phyloP scores from a whole-genome alignment of 2,888 invertebrate species.

The Nemotelus nigrinus region DNA sequence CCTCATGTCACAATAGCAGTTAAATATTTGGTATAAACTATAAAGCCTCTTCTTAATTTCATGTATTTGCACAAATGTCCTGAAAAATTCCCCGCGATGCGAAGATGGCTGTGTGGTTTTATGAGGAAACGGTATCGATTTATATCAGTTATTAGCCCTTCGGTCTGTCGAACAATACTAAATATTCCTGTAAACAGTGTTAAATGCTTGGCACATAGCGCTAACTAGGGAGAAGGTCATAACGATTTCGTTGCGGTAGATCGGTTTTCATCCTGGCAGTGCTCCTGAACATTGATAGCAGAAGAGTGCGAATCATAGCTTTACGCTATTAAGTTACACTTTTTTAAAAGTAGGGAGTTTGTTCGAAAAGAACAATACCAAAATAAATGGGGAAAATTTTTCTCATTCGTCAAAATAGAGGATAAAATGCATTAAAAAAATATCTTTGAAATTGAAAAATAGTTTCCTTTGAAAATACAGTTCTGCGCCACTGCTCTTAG shows the following conservation, averaged over 20 bases:
- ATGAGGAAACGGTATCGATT: constrained; percentile 11
- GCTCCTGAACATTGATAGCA: background rate
- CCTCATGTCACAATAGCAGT: constrained; percentile 49
- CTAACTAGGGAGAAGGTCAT: constrained; percentile 15
- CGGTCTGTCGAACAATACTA: constrained; percentile 39
- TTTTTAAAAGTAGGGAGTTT: background rate
- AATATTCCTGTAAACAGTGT: constrained; percentile 49
- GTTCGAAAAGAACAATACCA: background rate
- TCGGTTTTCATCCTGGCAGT: background rate
- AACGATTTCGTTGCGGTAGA: background rate
- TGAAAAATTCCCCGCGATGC: constrained; percentile 17
- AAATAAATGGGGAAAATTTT: too few relatives aligned
- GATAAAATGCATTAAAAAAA: background rate
- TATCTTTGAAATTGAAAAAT: background rate
- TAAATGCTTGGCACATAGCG: constrained; percentile 45
- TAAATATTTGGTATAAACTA: constrained; percentile 49
- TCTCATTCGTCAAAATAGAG: too few relatives aligned
- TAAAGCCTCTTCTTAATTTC: constrained; percentile 48
- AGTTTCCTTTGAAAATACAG: background rate
- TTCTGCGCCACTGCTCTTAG: background rate
- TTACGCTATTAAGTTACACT: background rate
- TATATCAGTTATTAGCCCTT: constrained; percentile 42
- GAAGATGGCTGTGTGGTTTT: constrained; percentile 23
- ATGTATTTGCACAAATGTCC: constrained; percentile 50
- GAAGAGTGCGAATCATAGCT: background rate